Conservation (phyloP, 37 sponge, comb jelly and placozoan species). For the Halisarca cf. caerulea region DNA sequence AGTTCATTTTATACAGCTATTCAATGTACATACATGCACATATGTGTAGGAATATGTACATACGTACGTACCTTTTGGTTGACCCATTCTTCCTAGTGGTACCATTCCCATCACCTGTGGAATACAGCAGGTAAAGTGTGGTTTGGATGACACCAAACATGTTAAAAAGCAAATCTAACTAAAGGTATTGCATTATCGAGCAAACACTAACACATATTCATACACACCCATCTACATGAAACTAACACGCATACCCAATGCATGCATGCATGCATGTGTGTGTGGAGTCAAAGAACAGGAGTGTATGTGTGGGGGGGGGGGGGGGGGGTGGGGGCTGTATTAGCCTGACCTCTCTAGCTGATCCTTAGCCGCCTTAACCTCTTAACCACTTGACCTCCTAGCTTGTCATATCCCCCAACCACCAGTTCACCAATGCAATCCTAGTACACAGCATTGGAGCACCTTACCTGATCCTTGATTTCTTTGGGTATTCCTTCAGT, state of each 20-base stretch:
- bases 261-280: too few species aligned
- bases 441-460: background rate
- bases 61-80: conserved; percentile 55
- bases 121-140: too few species aligned
- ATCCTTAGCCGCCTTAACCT: too few species aligned
- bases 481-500: conserved; percentile 44
- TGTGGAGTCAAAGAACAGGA: too few species aligned
- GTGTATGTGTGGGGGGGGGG: too few species aligned
- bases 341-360: too few species aligned
- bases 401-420: too few species aligned
- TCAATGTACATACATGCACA: background rate
- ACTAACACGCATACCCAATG: too few species aligned
- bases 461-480: conserved; percentile 37
- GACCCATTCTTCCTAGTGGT: conserved; percentile 54
- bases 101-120: background rate
- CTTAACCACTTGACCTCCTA: too few species aligned
- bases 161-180: too few species aligned
- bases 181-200: background rate
- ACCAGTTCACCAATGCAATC: background rate
- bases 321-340: too few species aligned
- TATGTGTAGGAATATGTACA: background rate
- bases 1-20: background rate
- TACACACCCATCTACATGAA: too few species aligned
- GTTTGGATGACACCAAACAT: background rate
- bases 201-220: background rate